Conservation (phyloP, 23 tunicate species). For the Ciona savignyi region DNA sequence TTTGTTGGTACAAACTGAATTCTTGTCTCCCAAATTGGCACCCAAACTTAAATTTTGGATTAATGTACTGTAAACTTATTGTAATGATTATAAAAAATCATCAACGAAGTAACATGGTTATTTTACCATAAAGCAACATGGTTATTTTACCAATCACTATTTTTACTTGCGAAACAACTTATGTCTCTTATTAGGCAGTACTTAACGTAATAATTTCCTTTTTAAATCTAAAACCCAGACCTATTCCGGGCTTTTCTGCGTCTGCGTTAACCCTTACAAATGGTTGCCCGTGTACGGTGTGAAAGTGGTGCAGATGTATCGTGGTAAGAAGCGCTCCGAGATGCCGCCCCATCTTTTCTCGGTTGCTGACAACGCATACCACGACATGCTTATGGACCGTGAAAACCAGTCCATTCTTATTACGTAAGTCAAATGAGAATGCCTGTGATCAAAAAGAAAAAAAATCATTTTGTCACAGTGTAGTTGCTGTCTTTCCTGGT, state of each 20-base stretch:
- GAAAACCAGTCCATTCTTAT: constrained; percentile 96
- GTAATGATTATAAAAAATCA: too few species aligned
- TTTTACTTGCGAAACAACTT: too few species aligned
- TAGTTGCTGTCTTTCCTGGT: too few species aligned
- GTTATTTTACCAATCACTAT: too few species aligned
- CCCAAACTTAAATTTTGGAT: too few species aligned
- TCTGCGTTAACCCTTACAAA: constrained; percentile 94
- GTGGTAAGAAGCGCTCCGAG: constrained; percentile 82
- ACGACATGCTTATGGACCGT: constrained; percentile 91
- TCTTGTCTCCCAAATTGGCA: too few species aligned
- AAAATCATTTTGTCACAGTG: too few species aligned
- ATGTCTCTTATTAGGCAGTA: not conserved
- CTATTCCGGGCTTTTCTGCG: constrained; percentile 96
- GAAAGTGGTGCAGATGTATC: constrained; percentile 73
- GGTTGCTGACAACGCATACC: constrained; percentile 97
- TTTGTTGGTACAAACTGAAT: too few species aligned
- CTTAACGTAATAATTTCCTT: not conserved
- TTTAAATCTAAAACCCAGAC: constrained; percentile 29
- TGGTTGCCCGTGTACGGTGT: constrained; percentile 97
- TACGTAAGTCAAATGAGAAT: constrained; percentile 53
- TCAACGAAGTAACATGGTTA: too few species aligned
- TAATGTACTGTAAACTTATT: too few species aligned
- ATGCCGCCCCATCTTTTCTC: constrained; percentile 96
- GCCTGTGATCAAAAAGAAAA: too few species aligned
- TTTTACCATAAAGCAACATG: too few species aligned